Conservation (phyloP, 2,888 invertebrate genomes). For the Heliconius ismenius region DNA sequence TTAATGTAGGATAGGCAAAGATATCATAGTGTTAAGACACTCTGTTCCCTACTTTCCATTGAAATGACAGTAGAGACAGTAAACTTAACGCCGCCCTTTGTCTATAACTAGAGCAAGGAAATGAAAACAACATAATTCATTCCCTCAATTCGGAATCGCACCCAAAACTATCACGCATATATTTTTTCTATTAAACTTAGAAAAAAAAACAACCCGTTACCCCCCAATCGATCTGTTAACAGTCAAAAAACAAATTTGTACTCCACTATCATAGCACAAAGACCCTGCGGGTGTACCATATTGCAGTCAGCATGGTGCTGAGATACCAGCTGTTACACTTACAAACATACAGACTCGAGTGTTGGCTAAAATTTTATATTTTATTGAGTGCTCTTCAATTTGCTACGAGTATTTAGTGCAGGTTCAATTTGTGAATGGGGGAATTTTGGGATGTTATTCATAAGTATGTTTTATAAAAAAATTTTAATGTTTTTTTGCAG, state of each 20-base stretch:
- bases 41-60: too few species aligned
- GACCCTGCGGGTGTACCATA: constrained; percentile 47
- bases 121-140: background rate
- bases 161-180: background rate
- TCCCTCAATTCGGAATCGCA: background rate
- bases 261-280: constrained; percentile 34
- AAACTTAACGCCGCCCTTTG: background rate
- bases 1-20: too few species aligned
- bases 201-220: background rate
- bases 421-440: constrained; percentile 18
- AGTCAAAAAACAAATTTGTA: constrained; percentile 44
- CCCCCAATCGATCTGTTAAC: constrained; percentile 3
- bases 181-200: background rate
- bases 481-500: background rate
- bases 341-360: constrained; percentile 41
- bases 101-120: too few species aligned
- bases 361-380: constrained; percentile 45
- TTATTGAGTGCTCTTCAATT: constrained; percentile 50
- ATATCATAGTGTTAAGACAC: too few species aligned
- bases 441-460: constrained; percentile 4
- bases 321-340: constrained; percentile 46
- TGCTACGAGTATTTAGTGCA: constrained; percentile 44
- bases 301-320: constrained; percentile 40
- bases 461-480: too few species aligned
- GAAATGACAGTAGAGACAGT: background rate